Evolutionary conservation across 2,797 vertebrate species (phyloP).

Genomic region (Lophius americanus): DNA sequence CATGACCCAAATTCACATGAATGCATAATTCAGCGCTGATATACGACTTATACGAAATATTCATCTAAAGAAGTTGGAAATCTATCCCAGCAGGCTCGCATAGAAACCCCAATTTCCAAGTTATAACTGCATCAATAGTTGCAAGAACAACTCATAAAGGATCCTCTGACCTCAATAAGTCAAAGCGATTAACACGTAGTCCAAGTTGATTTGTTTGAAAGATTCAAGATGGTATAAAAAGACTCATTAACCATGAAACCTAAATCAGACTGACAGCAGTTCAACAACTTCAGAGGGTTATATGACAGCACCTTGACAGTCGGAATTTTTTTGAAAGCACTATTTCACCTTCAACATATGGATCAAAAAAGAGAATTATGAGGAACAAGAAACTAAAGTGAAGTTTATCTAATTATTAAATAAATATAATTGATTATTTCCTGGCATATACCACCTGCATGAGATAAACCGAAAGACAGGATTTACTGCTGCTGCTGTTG

Average conservation of each 20-base stretch:
- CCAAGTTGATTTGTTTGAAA: constrained; percentile 62
- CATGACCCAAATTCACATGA: constrained; percentile 66
- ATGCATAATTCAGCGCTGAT: constrained; percentile 65
- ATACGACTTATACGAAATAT: constrained; percentile 58
- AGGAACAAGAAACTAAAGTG: neutral
- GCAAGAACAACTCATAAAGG: constrained; percentile 53
- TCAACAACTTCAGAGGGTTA: constrained; percentile 19
- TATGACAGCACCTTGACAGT: constrained; percentile 6
- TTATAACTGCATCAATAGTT: constrained; percentile 54
- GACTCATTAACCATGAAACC: constrained; percentile 45
- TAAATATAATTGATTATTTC: neutral
- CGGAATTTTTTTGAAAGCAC: constrained; percentile 20
- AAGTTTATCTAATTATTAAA: constrained; percentile 10
- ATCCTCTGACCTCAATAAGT: constrained; percentile 71
- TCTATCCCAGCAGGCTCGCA: constrained; percentile 36
- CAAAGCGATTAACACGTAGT: constrained; percentile 56
- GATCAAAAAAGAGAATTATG: constrained; percentile 11
- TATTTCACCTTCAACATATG: constrained; percentile 23
- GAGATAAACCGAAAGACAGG: neutral
- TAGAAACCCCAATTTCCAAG: constrained; percentile 23
- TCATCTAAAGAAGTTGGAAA: constrained; percentile 64
- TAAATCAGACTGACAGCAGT: constrained; percentile 47
- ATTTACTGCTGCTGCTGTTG: neutral
- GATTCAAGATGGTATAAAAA: constrained; percentile 61
- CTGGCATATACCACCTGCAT: neutral